Conservation (phyloP, 2,888 invertebrate species). For the Synergus japonicus region DNA sequence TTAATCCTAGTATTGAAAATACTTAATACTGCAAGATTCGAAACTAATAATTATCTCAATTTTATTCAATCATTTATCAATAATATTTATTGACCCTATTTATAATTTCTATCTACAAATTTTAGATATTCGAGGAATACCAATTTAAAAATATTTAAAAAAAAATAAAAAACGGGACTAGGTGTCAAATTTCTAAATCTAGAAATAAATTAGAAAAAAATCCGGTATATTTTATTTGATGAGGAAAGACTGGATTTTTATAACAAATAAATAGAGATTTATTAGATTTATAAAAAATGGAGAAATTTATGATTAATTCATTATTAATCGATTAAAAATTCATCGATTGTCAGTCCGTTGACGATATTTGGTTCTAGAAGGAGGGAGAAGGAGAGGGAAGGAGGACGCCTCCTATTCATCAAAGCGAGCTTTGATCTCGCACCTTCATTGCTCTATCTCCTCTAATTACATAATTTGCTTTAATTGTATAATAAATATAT, state of each 20-base stretch:
- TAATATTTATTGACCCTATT: slow-evolving; percentile 9
- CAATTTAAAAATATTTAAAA: neutral
- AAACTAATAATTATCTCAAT: slow-evolving; percentile 7
- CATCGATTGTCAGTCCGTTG: slow-evolving; percentile 38
- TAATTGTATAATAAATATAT: slow-evolving; percentile 74
- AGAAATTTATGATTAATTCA: neutral
- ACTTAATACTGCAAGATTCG: slow-evolving; percentile 10
- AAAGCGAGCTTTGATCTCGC: slow-evolving; percentile 66
- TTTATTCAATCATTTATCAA: slow-evolving; percentile 3
- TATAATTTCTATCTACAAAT: neutral
- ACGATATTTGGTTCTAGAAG: slow-evolving; percentile 3
- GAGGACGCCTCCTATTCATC: slow-evolving; percentile 61
- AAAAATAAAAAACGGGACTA: neutral
- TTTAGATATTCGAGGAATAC: slow-evolving; percentile 8
- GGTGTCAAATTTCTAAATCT: slow-evolving; percentile 15
- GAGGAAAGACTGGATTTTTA: neutral
- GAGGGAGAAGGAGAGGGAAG: slow-evolving; percentile 46
- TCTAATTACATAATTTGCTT: slow-evolving; percentile 65
- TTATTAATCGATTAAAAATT: slow-evolving; percentile 21
- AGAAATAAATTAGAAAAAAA: slow-evolving; percentile 22
- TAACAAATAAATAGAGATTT: slow-evolving; percentile 9
- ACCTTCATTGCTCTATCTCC: slow-evolving; percentile 63
- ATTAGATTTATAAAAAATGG: neutral
- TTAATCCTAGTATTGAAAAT: slow-evolving; percentile 8
- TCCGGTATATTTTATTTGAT: neutral